Evolutionary conservation across 2,797 vertebrate genomes (phyloP).

Genomic region (Gymnoscopelus microlampas): DNA sequence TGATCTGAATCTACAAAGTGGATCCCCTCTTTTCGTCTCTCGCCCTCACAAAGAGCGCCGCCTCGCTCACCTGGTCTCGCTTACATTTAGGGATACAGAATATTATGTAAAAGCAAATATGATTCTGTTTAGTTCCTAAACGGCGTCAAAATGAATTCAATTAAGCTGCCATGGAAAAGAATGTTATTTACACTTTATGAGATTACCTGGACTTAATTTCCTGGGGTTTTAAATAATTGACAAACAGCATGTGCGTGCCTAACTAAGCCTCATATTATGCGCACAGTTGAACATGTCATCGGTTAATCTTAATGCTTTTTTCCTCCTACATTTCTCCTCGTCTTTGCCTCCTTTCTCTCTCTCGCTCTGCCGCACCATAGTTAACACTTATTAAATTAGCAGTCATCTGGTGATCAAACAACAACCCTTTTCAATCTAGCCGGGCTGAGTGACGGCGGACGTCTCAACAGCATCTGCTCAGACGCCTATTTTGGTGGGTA

Average conservation of each 20-base stretch:
- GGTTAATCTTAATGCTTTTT: slow-evolving; percentile 76
- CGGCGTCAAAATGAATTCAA: slow-evolving; percentile 68
- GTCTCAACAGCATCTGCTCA: slow-evolving; percentile 69
- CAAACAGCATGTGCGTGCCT: slow-evolving; percentile 77
- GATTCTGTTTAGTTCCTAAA: slow-evolving; percentile 67
- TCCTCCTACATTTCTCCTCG: slow-evolving; percentile 58
- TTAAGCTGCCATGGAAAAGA: slow-evolving; percentile 72
- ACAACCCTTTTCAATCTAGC: slow-evolving; percentile 59
- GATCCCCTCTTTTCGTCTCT: slow-evolving; percentile 29
- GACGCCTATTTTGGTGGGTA: slow-evolving; percentile 40
- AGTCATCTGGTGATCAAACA: slow-evolving; percentile 74
- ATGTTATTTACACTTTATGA: slow-evolving; percentile 77
- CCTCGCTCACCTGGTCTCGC: slow-evolving; percentile 23
- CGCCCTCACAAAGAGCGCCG: slow-evolving; percentile 40
- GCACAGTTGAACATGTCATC: slow-evolving; percentile 80
- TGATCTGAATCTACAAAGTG: slow-evolving; percentile 32
- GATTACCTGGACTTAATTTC: slow-evolving; percentile 79
- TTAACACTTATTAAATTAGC: slow-evolving; percentile 79
- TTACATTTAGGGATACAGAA: slow-evolving; percentile 16
- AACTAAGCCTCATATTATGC: slow-evolving; percentile 77
- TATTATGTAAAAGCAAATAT: slow-evolving; percentile 40
- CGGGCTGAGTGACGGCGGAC: slow-evolving; percentile 61
- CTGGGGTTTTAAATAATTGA: slow-evolving; percentile 78
- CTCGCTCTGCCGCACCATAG: slow-evolving; percentile 56
- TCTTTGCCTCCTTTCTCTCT: slow-evolving; percentile 42